Conservation (phyloP, 2,888 invertebrate genomes). For the Antheraea assamensis region DNA sequence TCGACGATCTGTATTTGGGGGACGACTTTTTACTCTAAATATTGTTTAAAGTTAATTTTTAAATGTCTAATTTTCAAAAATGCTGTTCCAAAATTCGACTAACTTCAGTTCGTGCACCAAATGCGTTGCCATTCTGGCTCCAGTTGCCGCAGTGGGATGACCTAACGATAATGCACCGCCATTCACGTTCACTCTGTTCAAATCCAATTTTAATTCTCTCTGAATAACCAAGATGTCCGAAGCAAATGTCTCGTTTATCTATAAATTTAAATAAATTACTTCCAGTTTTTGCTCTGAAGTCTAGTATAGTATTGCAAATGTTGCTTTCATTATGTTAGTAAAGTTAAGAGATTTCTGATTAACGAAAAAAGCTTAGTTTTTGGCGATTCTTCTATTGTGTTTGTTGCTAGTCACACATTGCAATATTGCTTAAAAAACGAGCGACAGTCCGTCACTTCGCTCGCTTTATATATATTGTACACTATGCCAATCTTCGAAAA, state of each 20-base stretch:
- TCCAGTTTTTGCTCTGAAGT: background rate
- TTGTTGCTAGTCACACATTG: too few species aligned
- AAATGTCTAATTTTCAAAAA: background rate
- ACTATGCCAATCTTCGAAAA: too few species aligned
- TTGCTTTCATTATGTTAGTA: background rate
- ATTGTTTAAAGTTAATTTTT: background rate
- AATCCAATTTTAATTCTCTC: constrained; percentile 84
- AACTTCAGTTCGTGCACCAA: constrained; percentile 60
- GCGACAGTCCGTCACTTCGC: too few species aligned
- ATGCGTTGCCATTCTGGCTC: constrained; percentile 71
- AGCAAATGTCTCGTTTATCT: constrained; percentile 93
- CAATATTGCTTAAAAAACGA: too few species aligned
- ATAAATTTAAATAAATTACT: constrained; percentile 22
- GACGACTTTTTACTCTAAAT: background rate
- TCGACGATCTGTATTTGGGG: background rate
- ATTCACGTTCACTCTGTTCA: constrained; percentile 87
- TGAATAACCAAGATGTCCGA: constrained; percentile 86
- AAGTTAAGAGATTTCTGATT: background rate
- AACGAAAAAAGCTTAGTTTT: background rate
- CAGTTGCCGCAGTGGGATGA: constrained; percentile 92
- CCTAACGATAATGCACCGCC: constrained; percentile 94
- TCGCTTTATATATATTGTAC: too few species aligned
- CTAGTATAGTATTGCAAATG: background rate
- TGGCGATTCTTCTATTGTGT: too few species aligned
- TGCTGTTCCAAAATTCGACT: background rate